Evolutionary conservation across 2,888 invertebrate genomes (phyloP).

Genomic region (Gisinianus flammeolus): DNA sequence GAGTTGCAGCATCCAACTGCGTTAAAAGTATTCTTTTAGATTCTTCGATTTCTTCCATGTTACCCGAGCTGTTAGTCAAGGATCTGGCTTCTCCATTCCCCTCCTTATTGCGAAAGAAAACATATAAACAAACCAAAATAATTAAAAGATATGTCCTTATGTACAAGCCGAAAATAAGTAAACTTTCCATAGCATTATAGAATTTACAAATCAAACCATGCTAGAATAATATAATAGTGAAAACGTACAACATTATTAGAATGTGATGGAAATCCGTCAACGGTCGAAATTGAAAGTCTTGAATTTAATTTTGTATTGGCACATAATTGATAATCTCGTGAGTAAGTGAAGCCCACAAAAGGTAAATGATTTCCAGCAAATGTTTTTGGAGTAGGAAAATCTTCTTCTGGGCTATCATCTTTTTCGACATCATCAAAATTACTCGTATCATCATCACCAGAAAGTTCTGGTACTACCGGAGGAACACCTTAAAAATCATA

Average conservation of each 20-base stretch:
- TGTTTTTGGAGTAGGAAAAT: slow-evolving; percentile 94
- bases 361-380: slow-evolving; percentile 99
- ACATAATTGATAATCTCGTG: slow-evolving; percentile 80
- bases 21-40: slow-evolving; percentile 75
- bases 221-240: too few species aligned
- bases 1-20: slow-evolving; percentile 78
- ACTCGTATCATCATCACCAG: slow-evolving; percentile 95
- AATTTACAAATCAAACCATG: too few species aligned
- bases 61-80: slow-evolving; percentile 46
- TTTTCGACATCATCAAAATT: slow-evolving; percentile 98
- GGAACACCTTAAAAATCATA: slow-evolving; percentile 69
- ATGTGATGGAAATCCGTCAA: slow-evolving; percentile 18
- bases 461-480: slow-evolving; percentile 94
- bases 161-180: too few species aligned
- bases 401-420: slow-evolving; percentile 89
- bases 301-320: background rate
- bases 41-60: slow-evolving; percentile 74
- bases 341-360: slow-evolving; percentile 98
- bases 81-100: slow-evolving; percentile 42
- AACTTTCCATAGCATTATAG: too few species aligned
- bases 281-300: background rate
- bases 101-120: slow-evolving; percentile 21
- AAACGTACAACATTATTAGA: slow-evolving; percentile 26
- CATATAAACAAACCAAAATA: too few species aligned
- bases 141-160: too few species aligned